phyloP scores from a whole-genome alignment of 2,797 vertebrate genomes.

The Xenops minutus region DNA sequence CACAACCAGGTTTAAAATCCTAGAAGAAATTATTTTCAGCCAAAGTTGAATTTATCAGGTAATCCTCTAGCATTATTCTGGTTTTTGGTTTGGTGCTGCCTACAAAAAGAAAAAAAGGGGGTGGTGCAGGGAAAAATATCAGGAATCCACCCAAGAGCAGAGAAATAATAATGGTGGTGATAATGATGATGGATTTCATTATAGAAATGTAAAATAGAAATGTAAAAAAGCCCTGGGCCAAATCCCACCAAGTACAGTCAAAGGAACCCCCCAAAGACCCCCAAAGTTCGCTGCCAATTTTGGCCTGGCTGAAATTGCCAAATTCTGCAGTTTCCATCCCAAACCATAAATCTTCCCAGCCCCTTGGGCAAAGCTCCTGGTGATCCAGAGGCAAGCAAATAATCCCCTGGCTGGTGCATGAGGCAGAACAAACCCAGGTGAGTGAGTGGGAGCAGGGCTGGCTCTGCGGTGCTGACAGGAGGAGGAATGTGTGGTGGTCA shows the following conservation, averaged over 20 bases:
- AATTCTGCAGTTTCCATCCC: neutral
- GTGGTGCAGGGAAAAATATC: neutral
- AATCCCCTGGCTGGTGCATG: neutral
- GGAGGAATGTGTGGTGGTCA: neutral
- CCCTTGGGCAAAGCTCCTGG: neutral
- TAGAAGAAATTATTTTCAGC: neutral
- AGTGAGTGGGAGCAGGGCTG: neutral
- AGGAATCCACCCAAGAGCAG: neutral
- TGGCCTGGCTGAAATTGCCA: neutral
- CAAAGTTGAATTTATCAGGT: neutral
- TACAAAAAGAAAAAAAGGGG: neutral
- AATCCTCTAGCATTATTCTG: neutral
- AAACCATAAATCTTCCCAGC: neutral
- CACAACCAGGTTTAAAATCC: neutral
- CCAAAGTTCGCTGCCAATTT: neutral
- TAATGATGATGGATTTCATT: conserved; percentile 1
- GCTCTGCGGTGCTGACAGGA: conserved; percentile 1
- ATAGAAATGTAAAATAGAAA: neutral
- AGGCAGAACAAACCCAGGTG: neutral
- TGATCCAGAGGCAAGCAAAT: neutral
- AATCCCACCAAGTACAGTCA: neutral
- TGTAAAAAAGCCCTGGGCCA: neutral
- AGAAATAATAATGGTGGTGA: neutral
- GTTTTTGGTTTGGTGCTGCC: neutral
- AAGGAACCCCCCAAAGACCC: neutral